Evolutionary conservation across 2,888 invertebrate genomes (phyloP), one percentile per base, ranked within the genome.

Genomic region (Synanthedon vespiformis): DNA sequence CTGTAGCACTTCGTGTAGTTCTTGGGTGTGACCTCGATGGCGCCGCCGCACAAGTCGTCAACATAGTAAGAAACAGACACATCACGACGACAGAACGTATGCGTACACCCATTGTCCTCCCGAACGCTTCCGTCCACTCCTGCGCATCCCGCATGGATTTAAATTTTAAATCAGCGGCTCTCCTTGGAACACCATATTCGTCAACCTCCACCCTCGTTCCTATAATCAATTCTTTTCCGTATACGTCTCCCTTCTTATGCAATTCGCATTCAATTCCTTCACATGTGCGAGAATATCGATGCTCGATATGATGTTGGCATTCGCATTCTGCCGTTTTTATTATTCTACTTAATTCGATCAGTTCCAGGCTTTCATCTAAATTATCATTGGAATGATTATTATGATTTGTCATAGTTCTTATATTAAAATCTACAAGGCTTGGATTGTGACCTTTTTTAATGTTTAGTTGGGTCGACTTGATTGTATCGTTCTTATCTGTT

Each of bases 301-400:
- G 72, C 69, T 76, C 72, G 64, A 64, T 65, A 65, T 74, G 68
- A 62, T 66, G 63, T 68, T 64, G 65, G 64, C 67, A 71, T 72
- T 70, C 67, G 60, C 67, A 65, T 65, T 68, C 65, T 61, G 62
- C 64, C 56, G 64, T 68, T 69, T 68, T 68, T 61, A 64, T 66
- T 77, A 78, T 70, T 56, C 72, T 82, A 78, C 78, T 76, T 84
- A 84, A 77, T 69, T 85, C 80, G 77, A 78, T 81, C 80, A 71
- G 61, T 72, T 76, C 62, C 57, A 72, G 65, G 70, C 68, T 67
- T 70, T 74, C 66, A 59, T 70, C 69, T 77, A 76, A 66, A 64
- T 73, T 76, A 68, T 73, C 73, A 73, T 70, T 80, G 82, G 81
- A 83, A 83, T 84, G 80, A 63, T 75, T 73, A 59, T 65, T 63